A percentile compares a stretch with the other conserved stretches of the same genome.
Conservation (phyloP, 2,797 vertebrate genomes). For the Sebastes hubbsi region DNA sequence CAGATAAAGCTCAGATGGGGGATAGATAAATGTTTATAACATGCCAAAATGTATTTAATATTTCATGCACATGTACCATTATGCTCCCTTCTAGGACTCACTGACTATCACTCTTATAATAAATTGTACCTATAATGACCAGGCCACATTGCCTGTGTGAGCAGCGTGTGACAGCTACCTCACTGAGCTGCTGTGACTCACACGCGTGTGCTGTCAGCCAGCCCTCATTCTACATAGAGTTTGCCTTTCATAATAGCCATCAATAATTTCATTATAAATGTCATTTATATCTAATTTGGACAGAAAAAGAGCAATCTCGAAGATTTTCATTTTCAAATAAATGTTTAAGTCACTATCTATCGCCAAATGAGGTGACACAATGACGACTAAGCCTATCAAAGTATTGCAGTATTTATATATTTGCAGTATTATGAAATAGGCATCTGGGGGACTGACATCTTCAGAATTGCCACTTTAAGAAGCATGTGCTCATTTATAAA, state of each 20-base stretch:
- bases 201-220: not conserved
- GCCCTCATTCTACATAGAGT: too few relatives aligned
- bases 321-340: too few relatives aligned
- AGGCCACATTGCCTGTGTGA: not conserved
- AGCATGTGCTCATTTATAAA: not conserved
- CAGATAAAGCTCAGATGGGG: not conserved
- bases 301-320: too few relatives aligned
- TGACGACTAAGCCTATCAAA: too few relatives aligned
- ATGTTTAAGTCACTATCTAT: too few relatives aligned
- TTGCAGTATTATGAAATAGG: too few relatives aligned
- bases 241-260: too few relatives aligned
- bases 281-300: too few relatives aligned
- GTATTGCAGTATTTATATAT: too few relatives aligned
- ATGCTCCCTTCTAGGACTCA: not conserved
- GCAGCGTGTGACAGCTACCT: not conserved
- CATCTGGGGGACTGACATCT: too few relatives aligned
- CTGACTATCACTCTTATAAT: not conserved
- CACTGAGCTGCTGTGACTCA: not conserved
- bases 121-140: not conserved
- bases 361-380: too few relatives aligned
- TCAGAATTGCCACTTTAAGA: not conserved
- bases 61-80: not conserved
- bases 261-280: too few relatives aligned
- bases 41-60: slow-evolving; percentile 8
- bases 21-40: slow-evolving; percentile 8